Base-by-base conservation (phyloP, 2,888 invertebrate genomes). In the Erebia palarica region DNA sequence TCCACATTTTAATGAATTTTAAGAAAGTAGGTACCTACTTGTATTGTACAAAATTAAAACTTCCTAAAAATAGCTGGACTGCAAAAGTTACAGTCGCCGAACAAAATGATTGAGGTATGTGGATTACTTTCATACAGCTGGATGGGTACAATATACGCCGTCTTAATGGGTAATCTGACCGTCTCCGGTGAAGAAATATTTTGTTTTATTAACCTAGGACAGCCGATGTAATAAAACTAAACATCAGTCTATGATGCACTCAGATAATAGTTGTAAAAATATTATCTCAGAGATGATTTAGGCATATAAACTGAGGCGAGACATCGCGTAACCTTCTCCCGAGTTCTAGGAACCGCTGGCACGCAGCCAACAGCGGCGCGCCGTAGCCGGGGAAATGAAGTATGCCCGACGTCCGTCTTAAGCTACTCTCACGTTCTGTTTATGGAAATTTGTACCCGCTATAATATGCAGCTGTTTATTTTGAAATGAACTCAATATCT, bases 271-370 rank as follows among this genome's bases (percentile, higher is more conserved):
- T 75, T 79, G 79, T 84, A 77, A 77, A 89, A 91, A 88, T 87
- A 86, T 86, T 86, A 88, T 89, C 83, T 86, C 81, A 81, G 85
- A 87, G 84, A 87, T 89, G 86, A 90, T 91, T 92, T 92, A 89
- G 89, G 91, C 89, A 88, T 92, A 89, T 90, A 89, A 88, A 90
- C 86, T 84, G 87, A 84, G 87, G 86, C 91, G 90, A 92, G 91
- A 91, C 92, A 85, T 90, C 90, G 85, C 86, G 88, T 92, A 92
- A 92, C 91, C 91, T 92, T 93, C 92, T 88, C 84, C 82, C 86
- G 81, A 80, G 86, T 92, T 92, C 92, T 92, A 88, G 91, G 92
- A 92, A 92, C 85, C 83, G 83, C 86, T 92, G 92, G 92, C 91
- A 70, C 59, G 63, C 59, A 44, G 87, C 92, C 92, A 92, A 80